These are phyloP conservation scores for Actias luna DNA, from an alignment of 2,888 invertebrate genomes.

Conservation along the genomic window DNA sequence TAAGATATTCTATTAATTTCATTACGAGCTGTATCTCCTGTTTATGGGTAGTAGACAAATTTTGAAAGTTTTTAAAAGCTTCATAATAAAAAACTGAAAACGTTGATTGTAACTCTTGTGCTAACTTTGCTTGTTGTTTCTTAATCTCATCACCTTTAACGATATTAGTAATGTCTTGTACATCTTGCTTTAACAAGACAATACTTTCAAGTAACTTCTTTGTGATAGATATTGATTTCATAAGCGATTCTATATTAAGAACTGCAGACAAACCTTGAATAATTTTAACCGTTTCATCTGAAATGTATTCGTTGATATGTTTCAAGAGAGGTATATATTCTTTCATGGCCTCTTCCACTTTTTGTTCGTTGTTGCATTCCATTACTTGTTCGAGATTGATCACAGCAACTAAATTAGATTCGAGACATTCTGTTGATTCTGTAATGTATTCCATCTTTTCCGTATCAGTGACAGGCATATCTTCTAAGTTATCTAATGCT, in stretches of 20 bases:
- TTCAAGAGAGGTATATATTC: neutral
- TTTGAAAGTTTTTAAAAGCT: conserved; percentile 26
- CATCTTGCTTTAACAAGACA: conserved; percentile 10
- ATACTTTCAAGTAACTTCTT: conserved; percentile 35
- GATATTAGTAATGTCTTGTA: neutral
- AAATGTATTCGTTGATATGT: neutral
- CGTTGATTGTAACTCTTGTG: conserved; percentile 25
- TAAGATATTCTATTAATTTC: conserved; percentile 27
- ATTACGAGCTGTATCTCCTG: conserved; percentile 30
- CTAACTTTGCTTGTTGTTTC: conserved; percentile 9
- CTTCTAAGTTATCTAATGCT: conserved; percentile 27
- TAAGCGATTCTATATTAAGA: neutral
- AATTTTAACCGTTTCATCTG: neutral
- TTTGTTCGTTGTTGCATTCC: neutral
- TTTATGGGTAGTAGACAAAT: conserved; percentile 23
- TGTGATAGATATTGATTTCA: conserved; percentile 24
- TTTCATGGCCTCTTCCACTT: neutral
- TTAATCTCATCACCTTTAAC: neutral
- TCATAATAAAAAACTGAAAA: conserved; percentile 34
- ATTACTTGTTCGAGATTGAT: conserved; percentile 13
- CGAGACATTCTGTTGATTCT: conserved; percentile 29
- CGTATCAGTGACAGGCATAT: conserved; percentile 23
- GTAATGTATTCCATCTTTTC: conserved; percentile 30
- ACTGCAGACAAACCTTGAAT: neutral
- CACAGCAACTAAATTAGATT: conserved; percentile 26